These are phyloP conservation scores for Chascanopsetta lugubris DNA, from an alignment of 2,113 vertebrate genomes.

Conservation along the genomic window DNA sequence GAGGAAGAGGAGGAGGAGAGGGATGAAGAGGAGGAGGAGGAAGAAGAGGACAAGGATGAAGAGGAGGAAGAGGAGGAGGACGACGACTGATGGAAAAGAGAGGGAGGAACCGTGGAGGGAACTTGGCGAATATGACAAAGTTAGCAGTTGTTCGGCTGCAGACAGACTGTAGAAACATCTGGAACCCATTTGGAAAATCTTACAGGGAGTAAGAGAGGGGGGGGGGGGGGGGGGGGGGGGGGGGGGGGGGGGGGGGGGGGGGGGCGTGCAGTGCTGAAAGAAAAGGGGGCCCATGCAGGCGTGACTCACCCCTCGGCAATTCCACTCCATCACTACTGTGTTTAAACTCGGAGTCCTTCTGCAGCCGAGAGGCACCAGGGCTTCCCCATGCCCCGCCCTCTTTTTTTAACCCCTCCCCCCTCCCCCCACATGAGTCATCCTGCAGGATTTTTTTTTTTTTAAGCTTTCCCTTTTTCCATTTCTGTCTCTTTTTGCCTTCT, in stretches of 20 bases:
- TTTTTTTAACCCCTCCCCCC: not conserved
- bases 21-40: too few species aligned
- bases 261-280: conserved; percentile 33
- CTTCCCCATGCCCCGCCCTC: conserved; percentile 56
- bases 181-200: conserved; percentile 77
- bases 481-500: not conserved
- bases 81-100: conserved; percentile 53
- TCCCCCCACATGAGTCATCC: conserved; percentile 15
- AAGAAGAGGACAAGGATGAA: not conserved
- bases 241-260: not conserved
- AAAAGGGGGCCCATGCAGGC: conserved; percentile 30
- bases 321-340: conserved; percentile 71
- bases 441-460: conserved; percentile 9
- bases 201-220: conserved; percentile 51
- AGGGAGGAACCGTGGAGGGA: conserved; percentile 25
- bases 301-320: conserved; percentile 80
- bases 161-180: conserved; percentile 69
- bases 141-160: conserved; percentile 69
- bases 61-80: conserved; percentile 2
- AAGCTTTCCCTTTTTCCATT: conserved; percentile 20
- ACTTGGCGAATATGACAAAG: conserved; percentile 66
- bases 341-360: conserved; percentile 68
- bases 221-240: not conserved
- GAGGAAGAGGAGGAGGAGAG: too few species aligned
- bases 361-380: conserved; percentile 54